Conservation (phyloP, 2,113 vertebrate species). For the Tichodroma muraria region DNA sequence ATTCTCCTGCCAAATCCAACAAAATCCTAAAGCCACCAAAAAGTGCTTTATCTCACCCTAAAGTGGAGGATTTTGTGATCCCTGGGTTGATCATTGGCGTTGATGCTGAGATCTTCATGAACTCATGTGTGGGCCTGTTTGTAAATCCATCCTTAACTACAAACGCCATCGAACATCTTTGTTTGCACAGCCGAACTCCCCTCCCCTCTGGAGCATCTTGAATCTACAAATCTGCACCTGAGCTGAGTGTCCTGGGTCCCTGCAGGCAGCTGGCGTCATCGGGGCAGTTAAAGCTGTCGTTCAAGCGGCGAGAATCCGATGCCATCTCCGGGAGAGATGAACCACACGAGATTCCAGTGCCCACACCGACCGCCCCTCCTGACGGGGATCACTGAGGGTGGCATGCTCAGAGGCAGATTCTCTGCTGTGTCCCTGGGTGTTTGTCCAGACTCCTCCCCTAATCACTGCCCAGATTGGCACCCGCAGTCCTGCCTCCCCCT, state of each 20-base stretch:
- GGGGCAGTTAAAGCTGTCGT: background rate
- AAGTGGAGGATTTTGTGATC: background rate
- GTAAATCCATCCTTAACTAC: background rate
- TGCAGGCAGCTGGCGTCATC: background rate
- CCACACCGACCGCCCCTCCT: background rate
- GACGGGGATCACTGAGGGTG: background rate
- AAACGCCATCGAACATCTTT: background rate
- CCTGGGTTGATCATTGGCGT: background rate
- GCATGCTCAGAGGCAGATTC: background rate
- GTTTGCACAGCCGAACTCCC: background rate
- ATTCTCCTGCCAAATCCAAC: background rate
- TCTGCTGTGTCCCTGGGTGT: background rate
- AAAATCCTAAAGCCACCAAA: background rate
- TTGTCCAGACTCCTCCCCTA: background rate
- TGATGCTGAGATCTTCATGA: background rate
- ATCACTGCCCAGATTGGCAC: background rate
- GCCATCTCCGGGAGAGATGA: background rate
- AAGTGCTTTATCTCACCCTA: background rate
- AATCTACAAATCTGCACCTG: background rate
- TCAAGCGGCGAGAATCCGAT: background rate
- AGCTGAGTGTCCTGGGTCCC: background rate
- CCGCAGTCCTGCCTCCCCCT: fast-evolving
- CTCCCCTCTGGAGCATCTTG: background rate
- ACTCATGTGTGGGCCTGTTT: fast-evolving
- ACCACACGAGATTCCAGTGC: background rate